Base-by-base conservation (phyloP, 92 coral and sea anemone genomes). In the Umimayanthus chanpuru region DNA sequence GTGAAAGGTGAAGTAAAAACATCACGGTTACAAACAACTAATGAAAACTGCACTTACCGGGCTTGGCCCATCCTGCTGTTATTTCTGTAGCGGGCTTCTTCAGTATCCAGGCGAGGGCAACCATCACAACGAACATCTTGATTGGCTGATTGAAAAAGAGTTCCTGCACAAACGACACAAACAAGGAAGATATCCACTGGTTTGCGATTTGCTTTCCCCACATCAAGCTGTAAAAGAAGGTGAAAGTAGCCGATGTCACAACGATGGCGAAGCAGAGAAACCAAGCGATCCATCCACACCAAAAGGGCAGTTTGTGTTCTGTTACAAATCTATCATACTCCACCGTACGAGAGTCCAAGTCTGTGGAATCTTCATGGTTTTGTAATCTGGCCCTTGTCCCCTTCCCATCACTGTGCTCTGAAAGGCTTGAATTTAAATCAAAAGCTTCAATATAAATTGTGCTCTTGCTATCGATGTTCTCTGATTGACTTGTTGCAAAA, bases 141-240 rank as follows among this genome's bases (percentile, higher is more conserved):
- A 94, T 86, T 4, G 98, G 98, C 76, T 95, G 98, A 66, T 92
- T 81, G 36, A 94, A 90, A 79, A 94, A 94, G 65, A 95, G 77
- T 55, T 95, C 98, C 70, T 94, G 93, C 26, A 94, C 79, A 71
- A 95, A 95, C 3, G 98, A 94, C 14, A 95, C 92, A 12, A 95
- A 88, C 89, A 94, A 89, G 8, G 98, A 95, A 16, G 98, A 92
- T 2, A 95, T 87, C 98, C 98, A 95, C 29, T 94, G 97, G 32
- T 94, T 93, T 12, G 96, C 90, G 23, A 94, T 87, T 9, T 92
- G 94, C 75, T 94, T 94, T 20, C 97, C 95, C 98, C 98, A 95
- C 81, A 85, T 89, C 38, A 95, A 79, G 80, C 98, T 95, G 93
- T 90, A 96, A 87, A 93, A 90, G 85, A 96, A 96, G 6, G 98